A percentile compares a stretch with the other conserved stretches of the same genome.
These are phyloP conservation scores for Geotrupes spiniger DNA, from an alignment of 2,888 invertebrate genomes.

Conservation along the genomic window DNA sequence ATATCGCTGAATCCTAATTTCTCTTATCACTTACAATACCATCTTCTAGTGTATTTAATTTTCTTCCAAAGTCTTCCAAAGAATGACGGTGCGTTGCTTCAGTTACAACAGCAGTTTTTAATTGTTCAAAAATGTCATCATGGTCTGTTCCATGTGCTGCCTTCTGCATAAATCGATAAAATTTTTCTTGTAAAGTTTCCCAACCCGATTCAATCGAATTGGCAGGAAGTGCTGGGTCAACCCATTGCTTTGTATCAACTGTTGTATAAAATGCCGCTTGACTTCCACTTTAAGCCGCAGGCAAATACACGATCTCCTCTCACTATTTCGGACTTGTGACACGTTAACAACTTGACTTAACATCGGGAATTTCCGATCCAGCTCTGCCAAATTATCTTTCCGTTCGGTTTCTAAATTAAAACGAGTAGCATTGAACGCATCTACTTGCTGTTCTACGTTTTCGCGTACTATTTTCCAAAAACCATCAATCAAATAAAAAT, in stretches of 20 bases:
- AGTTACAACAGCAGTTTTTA: slow-evolving; percentile 84
- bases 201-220: slow-evolving; percentile 83
- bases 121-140: slow-evolving; percentile 85
- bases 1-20: slow-evolving; percentile 92
- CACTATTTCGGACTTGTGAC: slow-evolving; percentile 82
- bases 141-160: slow-evolving; percentile 68
- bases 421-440: slow-evolving; percentile 93
- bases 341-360: slow-evolving; percentile 94
- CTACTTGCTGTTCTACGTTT: slow-evolving; percentile 98
- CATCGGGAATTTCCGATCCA: slow-evolving; percentile 93
- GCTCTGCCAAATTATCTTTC: slow-evolving; percentile 99
- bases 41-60: slow-evolving; percentile 91
- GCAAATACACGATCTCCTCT: slow-evolving; percentile 93
- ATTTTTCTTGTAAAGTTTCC: slow-evolving; percentile 78
- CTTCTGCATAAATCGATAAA: slow-evolving; percentile 65
- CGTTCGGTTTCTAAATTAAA: slow-evolving; percentile 99
- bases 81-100: slow-evolving; percentile 82
- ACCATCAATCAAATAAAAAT: slow-evolving; percentile 95
- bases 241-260: slow-evolving; percentile 69
- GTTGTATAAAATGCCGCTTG: slow-evolving; percentile 46
- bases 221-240: slow-evolving; percentile 83
- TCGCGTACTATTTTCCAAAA: slow-evolving; percentile 99
- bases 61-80: slow-evolving; percentile 96
- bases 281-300: slow-evolving; percentile 79
- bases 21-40: slow-evolving; percentile 78